Percentiles rank a stretch among this genome's conserved stretches.
Conservation (phyloP, 2,113 vertebrate species). For the Chaetops frenatus region DNA sequence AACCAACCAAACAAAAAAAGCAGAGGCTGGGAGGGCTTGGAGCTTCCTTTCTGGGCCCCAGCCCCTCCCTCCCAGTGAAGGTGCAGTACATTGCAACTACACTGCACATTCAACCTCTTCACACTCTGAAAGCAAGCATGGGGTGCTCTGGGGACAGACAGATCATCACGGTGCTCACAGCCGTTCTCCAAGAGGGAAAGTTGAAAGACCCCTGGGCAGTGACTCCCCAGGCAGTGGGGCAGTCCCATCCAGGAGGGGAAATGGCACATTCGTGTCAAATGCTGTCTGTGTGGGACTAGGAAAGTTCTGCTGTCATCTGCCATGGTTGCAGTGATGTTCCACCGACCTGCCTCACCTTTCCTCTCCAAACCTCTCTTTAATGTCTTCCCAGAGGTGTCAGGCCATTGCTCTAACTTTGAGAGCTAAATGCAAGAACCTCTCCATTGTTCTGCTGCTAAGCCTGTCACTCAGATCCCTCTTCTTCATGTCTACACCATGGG, state of each 20-base stretch:
- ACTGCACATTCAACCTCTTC: not conserved
- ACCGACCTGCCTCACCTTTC: not conserved
- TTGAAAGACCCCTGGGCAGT: accelerated
- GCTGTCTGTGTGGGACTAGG: not conserved
- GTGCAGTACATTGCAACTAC: too few relatives aligned
- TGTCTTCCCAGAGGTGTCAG: not conserved
- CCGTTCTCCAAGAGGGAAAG: not conserved
- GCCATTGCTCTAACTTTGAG: too few relatives aligned
- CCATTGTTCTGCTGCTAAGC: not conserved
- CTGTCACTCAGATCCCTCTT: not conserved
- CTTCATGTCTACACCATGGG: not conserved
- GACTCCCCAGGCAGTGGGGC: not conserved
- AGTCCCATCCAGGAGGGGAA: accelerated
- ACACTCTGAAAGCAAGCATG: not conserved
- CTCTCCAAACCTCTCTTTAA: not conserved
- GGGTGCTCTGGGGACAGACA: not conserved
- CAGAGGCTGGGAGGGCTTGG: not conserved
- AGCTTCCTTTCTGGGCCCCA: not conserved
- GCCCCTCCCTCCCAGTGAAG: not conserved
- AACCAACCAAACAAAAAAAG: not conserved
- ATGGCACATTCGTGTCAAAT: not conserved
- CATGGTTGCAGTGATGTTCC: not conserved
- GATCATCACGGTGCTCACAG: not conserved
- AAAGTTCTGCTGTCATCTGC: not conserved
- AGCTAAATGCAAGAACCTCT: not conserved